Base-by-base conservation (phyloP, 2,113 vertebrate genomes). In the Aegotheles bennettii region DNA sequence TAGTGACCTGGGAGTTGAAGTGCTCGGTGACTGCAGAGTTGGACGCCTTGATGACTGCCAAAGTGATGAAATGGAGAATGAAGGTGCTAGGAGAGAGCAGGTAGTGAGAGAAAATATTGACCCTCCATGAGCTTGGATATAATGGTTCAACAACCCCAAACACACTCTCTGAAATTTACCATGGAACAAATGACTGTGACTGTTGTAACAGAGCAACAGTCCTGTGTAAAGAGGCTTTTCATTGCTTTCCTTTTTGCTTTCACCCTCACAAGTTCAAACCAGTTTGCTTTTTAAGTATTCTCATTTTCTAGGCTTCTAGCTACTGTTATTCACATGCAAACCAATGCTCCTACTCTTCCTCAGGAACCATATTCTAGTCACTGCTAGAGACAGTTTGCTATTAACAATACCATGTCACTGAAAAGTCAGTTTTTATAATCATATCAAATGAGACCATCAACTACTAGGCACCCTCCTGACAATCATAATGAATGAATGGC, bases 1-100 rank as follows among this genome's bases (percentile, higher is more conserved):
- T n/a, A n/a, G 19, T 40, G 74, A 59, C 38, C 26, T 70, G 47
- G 29, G 50, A 28, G 51, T 51, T 33, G 89, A 84, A 59, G 63
- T 3, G 1, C 42, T 73, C 0, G 0, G 31, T 2, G 13, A 7
- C n/a, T 73, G 40, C 38, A 19, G 68, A 36, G 50, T 56, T 48
- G 57, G 77, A 45, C 3, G 7, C 14, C 38, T 71, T 2, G 29
- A 48, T 47, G 56, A 89, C 64, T 1, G 7, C 36, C 26, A 35
- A 36, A 45, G 23, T 8, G 59, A 53, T 20, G 73, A 76, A 80
- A 38, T 13, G 42, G 42, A 61, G 68, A 43, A 63, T 18, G 38
- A 69, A 87, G 47, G 42, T 48, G n/a, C 80, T 87, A 43, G 67
- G 53, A 91, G 64, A 90, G 53, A 94, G 70, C 4, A 35, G 2